Evolutionary conservation across 2,113 vertebrate genomes (phyloP).

Genomic region (Microcebus griseorufus): DNA sequence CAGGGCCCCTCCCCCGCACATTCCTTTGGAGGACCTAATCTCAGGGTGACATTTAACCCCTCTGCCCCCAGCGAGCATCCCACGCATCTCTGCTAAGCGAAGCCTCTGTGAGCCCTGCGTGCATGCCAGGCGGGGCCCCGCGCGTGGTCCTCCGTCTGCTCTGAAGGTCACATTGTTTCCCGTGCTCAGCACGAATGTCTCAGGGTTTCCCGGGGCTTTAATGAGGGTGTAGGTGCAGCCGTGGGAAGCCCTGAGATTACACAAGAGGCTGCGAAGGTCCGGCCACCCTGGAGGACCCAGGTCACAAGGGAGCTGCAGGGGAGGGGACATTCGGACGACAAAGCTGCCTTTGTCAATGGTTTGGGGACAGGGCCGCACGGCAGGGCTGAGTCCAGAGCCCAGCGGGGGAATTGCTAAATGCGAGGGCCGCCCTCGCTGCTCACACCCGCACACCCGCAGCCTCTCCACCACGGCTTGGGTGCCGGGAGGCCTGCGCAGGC

Average conservation of each 20-base stretch:
- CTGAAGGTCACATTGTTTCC: neutral
- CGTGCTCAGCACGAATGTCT: neutral
- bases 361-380: neutral
- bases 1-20: neutral
- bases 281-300: neutral
- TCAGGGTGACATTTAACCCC: neutral
- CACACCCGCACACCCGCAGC: rapidly evolving
- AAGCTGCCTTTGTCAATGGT: conserved; percentile 13
- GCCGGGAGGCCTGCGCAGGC: rapidly evolving
- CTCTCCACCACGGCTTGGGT: no score
- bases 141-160: neutral
- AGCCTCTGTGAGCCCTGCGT: neutral
- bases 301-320: neutral
- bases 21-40: neutral
- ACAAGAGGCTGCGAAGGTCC: neutral
- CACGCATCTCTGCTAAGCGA: neutral
- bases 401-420: neutral
- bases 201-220: neutral
- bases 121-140: rapidly evolving
- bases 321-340: neutral
- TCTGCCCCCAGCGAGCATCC: neutral
- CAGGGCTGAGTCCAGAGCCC: neutral
- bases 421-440: neutral
- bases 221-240: conserved; percentile 50
- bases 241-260: conserved; percentile 45